Evolutionary conservation across 1,140 invertebrate species (phyloP).

Genomic region (Argopecten irradians): DNA sequence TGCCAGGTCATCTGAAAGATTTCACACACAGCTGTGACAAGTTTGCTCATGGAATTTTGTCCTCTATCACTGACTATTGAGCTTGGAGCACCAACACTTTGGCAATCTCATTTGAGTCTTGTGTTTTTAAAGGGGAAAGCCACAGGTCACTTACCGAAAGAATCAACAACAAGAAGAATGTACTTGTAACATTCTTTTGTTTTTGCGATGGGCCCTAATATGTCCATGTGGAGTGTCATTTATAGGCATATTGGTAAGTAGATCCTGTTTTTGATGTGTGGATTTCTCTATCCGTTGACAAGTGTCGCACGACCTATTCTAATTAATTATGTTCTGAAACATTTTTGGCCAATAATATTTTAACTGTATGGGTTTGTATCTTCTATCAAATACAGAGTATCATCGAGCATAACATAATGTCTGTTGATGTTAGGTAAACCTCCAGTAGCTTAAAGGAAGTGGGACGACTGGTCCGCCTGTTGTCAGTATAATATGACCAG

Average conservation of each 20-base stretch:
- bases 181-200: conserved; percentile 49
- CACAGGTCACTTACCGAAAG: conserved; percentile 35
- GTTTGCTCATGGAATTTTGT: conserved; percentile 53
- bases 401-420: conserved; percentile 51
- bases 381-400: conserved; percentile 51
- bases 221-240: conserved; percentile 54
- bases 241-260: conserved; percentile 49
- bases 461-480: too few species aligned
- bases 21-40: conserved; percentile 57
- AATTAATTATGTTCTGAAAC: conserved; percentile 49
- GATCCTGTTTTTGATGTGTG: conserved; percentile 27
- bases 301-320: conserved; percentile 53
- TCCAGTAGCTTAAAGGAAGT: conserved; percentile 13
- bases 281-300: conserved; percentile 56
- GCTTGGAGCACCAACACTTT: conserved; percentile 47
- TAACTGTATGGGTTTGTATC: conserved; percentile 35
- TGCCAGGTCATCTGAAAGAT: conserved; percentile 55
- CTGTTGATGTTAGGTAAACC: conserved; percentile 40
- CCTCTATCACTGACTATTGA: conserved; percentile 50
- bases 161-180: conserved; percentile 30
- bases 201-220: conserved; percentile 52
- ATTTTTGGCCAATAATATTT: conserved; percentile 60
- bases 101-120: conserved; percentile 45
- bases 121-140: conserved; percentile 51
- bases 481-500: too few species aligned